Evolutionary conservation across 2,888 invertebrate species (phyloP).

Genomic region (Fissipunctia ypsillon): DNA sequence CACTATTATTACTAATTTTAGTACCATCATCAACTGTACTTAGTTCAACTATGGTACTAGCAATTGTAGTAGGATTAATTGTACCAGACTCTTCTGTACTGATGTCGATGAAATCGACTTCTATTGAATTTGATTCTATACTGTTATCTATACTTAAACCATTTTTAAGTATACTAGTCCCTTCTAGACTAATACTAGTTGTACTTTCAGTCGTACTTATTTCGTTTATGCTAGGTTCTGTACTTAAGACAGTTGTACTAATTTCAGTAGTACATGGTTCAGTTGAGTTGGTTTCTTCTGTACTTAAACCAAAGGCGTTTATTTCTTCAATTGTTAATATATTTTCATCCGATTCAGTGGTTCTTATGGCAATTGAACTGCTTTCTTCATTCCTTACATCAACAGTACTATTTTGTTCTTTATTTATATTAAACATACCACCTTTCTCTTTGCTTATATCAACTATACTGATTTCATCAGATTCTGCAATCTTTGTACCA

Average conservation of each 20-base stretch:
- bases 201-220: conserved; percentile 17
- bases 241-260: background rate
- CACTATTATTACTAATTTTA: conserved; percentile 8
- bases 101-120: conserved; percentile 10
- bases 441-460: conserved; percentile 11
- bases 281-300: conserved; percentile 5
- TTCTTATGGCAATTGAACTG: conserved; percentile 5
- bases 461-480: background rate
- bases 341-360: background rate
- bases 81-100: conserved; percentile 27
- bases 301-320: conserved; percentile 2
- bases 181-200: conserved; percentile 13
- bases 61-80: background rate
- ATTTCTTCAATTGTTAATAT: conserved; percentile 17
- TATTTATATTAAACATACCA: conserved; percentile 5
- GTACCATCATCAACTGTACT: conserved; percentile 13
- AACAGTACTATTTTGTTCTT: conserved; percentile 1
- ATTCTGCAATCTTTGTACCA: conserved; percentile 1
- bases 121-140: conserved; percentile 18
- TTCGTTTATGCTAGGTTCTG: conserved; percentile 7
- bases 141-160: background rate
- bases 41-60: conserved; percentile 24
- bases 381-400: background rate
- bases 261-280: conserved; percentile 18
- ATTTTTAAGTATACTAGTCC: conserved; percentile 23